Conservation (phyloP, 2,888 invertebrate genomes). For the Cynaeus angustus region DNA sequence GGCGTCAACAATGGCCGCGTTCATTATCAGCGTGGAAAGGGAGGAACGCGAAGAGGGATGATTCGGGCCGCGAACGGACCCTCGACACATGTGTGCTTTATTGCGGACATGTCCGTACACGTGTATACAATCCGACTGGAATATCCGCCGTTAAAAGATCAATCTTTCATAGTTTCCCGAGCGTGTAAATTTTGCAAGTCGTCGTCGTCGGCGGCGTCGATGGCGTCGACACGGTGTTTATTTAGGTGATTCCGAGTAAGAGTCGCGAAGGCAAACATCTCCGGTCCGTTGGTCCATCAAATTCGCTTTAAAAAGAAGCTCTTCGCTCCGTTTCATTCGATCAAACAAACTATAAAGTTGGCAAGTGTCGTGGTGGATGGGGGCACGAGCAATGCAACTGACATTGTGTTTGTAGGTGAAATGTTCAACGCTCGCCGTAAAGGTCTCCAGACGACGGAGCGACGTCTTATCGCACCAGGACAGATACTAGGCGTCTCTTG, state of each 20-base stretch:
- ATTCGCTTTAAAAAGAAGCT: conserved; percentile 49
- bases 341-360: conserved; percentile 53
- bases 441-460: conserved; percentile 42
- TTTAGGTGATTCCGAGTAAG: conserved; percentile 41
- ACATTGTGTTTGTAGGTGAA: conserved; percentile 49
- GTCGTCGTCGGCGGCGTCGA: conserved; percentile 10
- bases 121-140: no score
- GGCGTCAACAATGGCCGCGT: conserved; percentile 59
- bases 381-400: conserved; percentile 24
- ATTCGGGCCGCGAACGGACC: conserved; percentile 38
- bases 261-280: conserved; percentile 45
- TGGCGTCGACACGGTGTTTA: conserved; percentile 40
- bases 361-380: conserved; percentile 41
- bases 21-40: conserved; percentile 54
- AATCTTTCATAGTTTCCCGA: conserved; percentile 44
- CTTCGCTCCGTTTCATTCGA: conserved; percentile 51
- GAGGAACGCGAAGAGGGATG: conserved; percentile 9
- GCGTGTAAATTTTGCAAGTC: conserved; percentile 35
- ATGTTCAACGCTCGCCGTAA: conserved; percentile 38
- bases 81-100: conserved; percentile 46
- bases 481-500: conserved; percentile 43
- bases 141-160: conserved; percentile 16
- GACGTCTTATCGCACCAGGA: conserved; percentile 37
- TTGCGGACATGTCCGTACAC: not conserved
- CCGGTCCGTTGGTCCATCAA: conserved; percentile 51